phyloP scores from a whole-genome alignment of 2,888 invertebrate genomes.

The Litoditis marina region DNA sequence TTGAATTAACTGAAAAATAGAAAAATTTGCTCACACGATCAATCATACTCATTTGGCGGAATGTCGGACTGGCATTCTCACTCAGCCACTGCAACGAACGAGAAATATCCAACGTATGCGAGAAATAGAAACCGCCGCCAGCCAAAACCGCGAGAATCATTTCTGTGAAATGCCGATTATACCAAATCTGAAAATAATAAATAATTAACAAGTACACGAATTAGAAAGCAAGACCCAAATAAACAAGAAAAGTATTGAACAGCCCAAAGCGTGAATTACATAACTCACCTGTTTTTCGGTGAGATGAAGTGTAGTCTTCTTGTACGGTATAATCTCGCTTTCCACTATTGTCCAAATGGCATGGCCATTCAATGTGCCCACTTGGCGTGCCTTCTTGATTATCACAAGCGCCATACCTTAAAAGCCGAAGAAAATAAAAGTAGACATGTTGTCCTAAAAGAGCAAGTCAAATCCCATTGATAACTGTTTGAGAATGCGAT shows the following conservation, averaged over 20 bases:
- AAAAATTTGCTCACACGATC: slow-evolving; percentile 45
- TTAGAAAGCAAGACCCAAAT: background rate
- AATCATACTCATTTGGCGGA: slow-evolving; percentile 36
- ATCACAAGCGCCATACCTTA: slow-evolving; percentile 45
- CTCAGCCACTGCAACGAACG: slow-evolving; percentile 45
- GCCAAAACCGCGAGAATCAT: slow-evolving; percentile 81
- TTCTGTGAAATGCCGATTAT: slow-evolving; percentile 78
- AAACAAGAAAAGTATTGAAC: background rate
- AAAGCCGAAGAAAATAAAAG: background rate
- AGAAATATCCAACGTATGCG: slow-evolving; percentile 70
- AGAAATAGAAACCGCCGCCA: slow-evolving; percentile 86
- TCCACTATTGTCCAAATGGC: slow-evolving; percentile 50
- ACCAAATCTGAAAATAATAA: slow-evolving; percentile 63
- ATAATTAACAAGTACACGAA: background rate
- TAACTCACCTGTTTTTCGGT: slow-evolving; percentile 74
- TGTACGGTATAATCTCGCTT: slow-evolving; percentile 73
- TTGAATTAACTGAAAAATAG: slow-evolving; percentile 7
- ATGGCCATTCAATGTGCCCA: slow-evolving; percentile 55
- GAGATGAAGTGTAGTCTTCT: slow-evolving; percentile 79
- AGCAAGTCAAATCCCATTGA: background rate
- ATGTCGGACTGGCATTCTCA: slow-evolving; percentile 63
- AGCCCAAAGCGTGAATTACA: background rate
- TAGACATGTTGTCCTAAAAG: background rate
- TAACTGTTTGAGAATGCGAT: too few relatives aligned
- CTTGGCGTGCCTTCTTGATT: slow-evolving; percentile 46